Base-by-base conservation (phyloP, 2,888 invertebrate genomes). In the Rambutsinella grinnellia region DNA sequence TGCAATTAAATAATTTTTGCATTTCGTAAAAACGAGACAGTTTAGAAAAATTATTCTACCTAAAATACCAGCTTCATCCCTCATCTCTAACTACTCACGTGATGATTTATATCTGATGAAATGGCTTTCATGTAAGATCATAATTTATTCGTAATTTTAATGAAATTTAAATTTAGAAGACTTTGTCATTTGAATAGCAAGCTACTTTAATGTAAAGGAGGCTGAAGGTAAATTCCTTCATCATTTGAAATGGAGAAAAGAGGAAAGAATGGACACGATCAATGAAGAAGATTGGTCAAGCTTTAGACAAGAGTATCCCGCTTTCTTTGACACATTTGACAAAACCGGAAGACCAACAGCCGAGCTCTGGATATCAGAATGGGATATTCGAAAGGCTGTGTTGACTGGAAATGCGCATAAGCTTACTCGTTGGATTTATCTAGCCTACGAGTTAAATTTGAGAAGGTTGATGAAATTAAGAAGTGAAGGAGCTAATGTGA, bases 281-380 rank as follows among this genome's bases (percentile, higher is more conserved):
- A 15, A 6, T 1, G 1, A 21, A 2, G 60, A 60, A 23, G 23
- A 60, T n/a, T 60, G 60, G 60, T 8, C 13, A 0, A 0, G n/a
- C 6, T 53, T n/a, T 17, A 23, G 10, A 6, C 24, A 21, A 21
- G 23, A 21, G 1, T 54, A 54, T 23, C 58, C 58, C 17, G 10
- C 13, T 2, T 58, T 36, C 15, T 21, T 15, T 6, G 36, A 58
- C 10, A 58, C 58, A 28, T 2, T 8, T 2, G 36, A 58, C 36
- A 58, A 58, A 8, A 5, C 2, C 1, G 36, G 36, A 3, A 2
- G 36, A 19, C 58, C 36, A 2, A 3, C 2, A 3, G 36, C 58
- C 1, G 58, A 58, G 23, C 36, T 58, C 0, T 58, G 58, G 58
- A 8, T 58, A 13, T 58, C 58, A 28, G 19, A 58, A 10, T 58